Evolutionary conservation across 2,888 invertebrate genomes (phyloP).

Genomic region (Dolomedes plantarius): DNA sequence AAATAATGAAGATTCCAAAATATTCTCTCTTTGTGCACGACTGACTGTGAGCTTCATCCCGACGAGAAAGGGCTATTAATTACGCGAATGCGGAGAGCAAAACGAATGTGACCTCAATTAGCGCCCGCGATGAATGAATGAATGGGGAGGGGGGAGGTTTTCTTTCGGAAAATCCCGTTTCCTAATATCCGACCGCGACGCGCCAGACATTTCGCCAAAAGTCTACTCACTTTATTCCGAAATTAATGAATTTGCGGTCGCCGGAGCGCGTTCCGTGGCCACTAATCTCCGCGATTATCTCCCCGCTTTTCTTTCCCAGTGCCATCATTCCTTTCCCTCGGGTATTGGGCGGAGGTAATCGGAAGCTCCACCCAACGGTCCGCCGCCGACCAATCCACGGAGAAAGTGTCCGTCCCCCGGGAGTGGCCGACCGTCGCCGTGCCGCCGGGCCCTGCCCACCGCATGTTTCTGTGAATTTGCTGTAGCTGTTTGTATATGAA

Average conservation of each 20-base stretch:
- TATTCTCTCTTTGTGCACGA: too few relatives aligned
- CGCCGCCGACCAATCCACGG: slow-evolving; percentile 36
- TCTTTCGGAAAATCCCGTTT: not conserved
- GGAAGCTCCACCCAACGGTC: slow-evolving; percentile 29
- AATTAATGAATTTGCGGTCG: slow-evolving; percentile 16
- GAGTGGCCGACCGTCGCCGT: slow-evolving; percentile 43
- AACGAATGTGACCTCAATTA: slow-evolving; percentile 7
- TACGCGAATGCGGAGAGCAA: not conserved
- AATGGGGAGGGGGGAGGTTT: not conserved
- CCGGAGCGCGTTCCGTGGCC: not conserved
- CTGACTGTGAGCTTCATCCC: too few relatives aligned
- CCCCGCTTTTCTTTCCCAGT: not conserved
- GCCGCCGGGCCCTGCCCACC: slow-evolving; percentile 16
- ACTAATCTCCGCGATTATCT: slow-evolving; percentile 9
- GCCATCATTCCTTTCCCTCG: slow-evolving; percentile 8
- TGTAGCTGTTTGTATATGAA: not conserved
- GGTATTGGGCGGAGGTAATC: not conserved
- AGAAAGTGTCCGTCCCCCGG: slow-evolving; percentile 34
- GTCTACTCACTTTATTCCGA: not conserved
- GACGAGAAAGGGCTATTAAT: not conserved
- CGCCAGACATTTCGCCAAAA: not conserved
- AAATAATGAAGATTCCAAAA: too few relatives aligned
- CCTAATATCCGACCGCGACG: not conserved
- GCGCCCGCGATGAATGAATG: slow-evolving; percentile 2
- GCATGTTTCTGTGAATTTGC: not conserved